Base-by-base conservation (phyloP, 2,888 invertebrate species). In the Ectobius pallidus region DNA sequence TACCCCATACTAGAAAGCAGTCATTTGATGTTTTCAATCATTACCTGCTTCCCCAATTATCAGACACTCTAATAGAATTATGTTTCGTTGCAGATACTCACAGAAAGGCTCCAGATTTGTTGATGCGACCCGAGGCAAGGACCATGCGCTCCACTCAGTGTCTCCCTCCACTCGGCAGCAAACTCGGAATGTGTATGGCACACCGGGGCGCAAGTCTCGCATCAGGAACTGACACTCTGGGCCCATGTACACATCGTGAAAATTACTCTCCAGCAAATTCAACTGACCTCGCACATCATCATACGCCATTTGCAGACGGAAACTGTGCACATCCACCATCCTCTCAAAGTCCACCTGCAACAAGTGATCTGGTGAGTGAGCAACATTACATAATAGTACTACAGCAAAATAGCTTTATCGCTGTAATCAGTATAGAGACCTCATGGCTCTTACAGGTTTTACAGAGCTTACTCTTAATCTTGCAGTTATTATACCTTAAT, bases 131-230 rank as follows among this genome's bases (percentile, higher is more conserved):
- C 83, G 81, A 6, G 86, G 85, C 44, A 86, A 78, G 70, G 87
- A 87, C 87, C 87, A 88, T 4, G 86, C 83, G 75, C 85, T 84
- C 84, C 86, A 86, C 34, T 81, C 79, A 0, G 77, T 77, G 18
- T 78, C 79, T 2, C 83, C 83, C 74, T 86, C 85, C 32, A 81
- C 82, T 76, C 84, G 83, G 69, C 87, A 85, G 77, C 86, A 83
- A 3, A 88, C 86, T 76, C 87, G 81, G 77, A 88, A 85, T 2
- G 87, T 85, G 78, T 87, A 87, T 2, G 81, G 79, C 69, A 83
- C 81, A 74, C 83, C 80, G 22, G 84, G 80, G 68, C 81, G 80
- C 63, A 88, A 79, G 77, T 87, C 85, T 78, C 85, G 84, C 9
- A 86, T 82, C 52, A 86, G 81, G 78, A 81, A 84, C 65, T 82